Evolutionary conservation across 2,888 invertebrate genomes (phyloP), one percentile per base, ranked within the genome.

Genomic region (Mesorhabditis belari): DNA sequence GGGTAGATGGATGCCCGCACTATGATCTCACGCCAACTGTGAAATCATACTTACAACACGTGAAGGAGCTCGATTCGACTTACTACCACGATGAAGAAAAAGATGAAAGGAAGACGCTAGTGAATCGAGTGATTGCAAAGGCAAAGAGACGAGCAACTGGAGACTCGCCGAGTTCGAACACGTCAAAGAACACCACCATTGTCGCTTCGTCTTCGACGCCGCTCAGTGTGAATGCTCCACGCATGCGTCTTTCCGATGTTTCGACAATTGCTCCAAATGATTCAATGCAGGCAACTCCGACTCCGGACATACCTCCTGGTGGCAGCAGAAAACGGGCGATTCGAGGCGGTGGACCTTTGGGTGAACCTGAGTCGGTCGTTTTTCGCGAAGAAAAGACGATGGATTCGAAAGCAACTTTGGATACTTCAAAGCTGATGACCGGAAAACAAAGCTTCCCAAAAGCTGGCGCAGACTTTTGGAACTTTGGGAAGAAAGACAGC

Each of bases 341-440:
- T 53, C 67, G 69, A 26, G 71, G 71, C 0, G 71, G 71, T 35
- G 71, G 71, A 6, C 65, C 64, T 6, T 61, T 65, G 9, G 69
- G 69, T 0, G 71, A 63, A 21, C 52, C 62, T 1, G 71, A 71
- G 49, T 58, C 63, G 0, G 67, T 71, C 12, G 54, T 69, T 53
- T 71, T 71, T 64, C 29, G 59, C n/a, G 44, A 35, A 17, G 9
- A 67, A 67, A 35, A 35, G n/a, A n/a, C 44, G 12, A n/a, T n/a
- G 12, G 44, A 35, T 9, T n/a, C 44, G 44, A 35, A 35, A 35
- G 44, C 44, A 9, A 35, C 44, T 9, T 2, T 35, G n/a, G 0
- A 69, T 63, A 19, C 52, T 60, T 1, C 69, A 71, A 49, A 59
- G 62, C 1, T 66, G 69, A 5, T 50, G 67, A n/a, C 44, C n/a